Conservation (phyloP, 2,113 vertebrate genomes). For the Oplegnathus fasciatus region DNA sequence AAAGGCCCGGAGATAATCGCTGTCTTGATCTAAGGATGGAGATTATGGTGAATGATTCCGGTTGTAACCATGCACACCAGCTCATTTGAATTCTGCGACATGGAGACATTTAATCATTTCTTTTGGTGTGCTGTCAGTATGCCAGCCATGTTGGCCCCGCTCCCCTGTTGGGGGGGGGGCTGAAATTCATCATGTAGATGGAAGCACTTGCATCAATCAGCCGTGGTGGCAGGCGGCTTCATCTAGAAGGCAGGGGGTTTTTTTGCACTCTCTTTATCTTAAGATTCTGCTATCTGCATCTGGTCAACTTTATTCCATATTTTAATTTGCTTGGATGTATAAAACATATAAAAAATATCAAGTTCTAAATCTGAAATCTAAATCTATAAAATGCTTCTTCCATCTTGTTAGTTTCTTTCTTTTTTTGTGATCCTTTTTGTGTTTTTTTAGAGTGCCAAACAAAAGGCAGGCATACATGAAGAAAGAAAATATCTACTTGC, state of each 20-base stretch:
- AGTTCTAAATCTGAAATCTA: neutral
- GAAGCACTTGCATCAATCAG: constrained; percentile 73
- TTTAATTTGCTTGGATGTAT: constrained; percentile 27
- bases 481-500: constrained; percentile 30
- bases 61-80: neutral
- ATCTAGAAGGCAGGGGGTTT: constrained; percentile 27
- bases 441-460: too few species aligned
- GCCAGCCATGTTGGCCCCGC: constrained; percentile 41
- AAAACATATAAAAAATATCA: constrained; percentile 11
- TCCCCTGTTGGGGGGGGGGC: constrained; percentile 5
- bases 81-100: constrained; percentile 59
- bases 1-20: neutral
- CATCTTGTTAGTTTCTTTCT: neutral
- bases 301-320: neutral
- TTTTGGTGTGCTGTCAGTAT: constrained; percentile 48
- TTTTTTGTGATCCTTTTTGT: neutral
- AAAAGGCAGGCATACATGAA: neutral
- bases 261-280: neutral
- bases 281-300: constrained; percentile 16
- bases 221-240: constrained; percentile 17
- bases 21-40: neutral
- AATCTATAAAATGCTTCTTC: neutral
- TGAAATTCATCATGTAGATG: constrained; percentile 73
- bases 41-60: neutral
- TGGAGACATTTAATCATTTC: constrained; percentile 41